Base-by-base conservation (phyloP, 1,140 invertebrate genomes). In the Ridgeia piscesae region DNA sequence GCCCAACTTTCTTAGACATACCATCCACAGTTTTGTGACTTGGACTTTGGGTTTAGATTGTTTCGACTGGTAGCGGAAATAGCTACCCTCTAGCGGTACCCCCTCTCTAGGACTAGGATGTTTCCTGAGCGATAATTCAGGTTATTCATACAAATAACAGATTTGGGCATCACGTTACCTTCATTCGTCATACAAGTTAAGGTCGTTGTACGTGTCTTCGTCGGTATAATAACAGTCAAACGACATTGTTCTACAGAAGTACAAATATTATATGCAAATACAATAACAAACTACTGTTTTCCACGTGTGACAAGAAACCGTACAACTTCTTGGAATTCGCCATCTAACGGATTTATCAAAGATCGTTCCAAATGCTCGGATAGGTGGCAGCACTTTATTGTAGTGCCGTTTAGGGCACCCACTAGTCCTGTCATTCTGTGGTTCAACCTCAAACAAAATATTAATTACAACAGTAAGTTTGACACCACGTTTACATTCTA, bases 291-390 rank as follows among this genome's bases (percentile, higher is more conserved):
- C 58, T 77, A 77, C 27, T 77, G 11, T 77, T 77, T 9, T 77
- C 58, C 58, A 77, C 58, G 58, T 77, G 58, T 77, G 58, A 77
- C 17, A 77, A 77, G 58, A 77, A 1, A 77, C 58, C 58, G 11
- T 31, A n/a, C n/a, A n/a, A 77, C 8, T 77, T 77, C 27, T 17
- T 77, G 27, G 27, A 77, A 9, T 31, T 77, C 27, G 58, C 58
- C 58, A 77, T 21, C 58, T 77, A 77, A 77, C 58, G 58, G 58
- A 77, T 77, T 77, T 77, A 0, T 21, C 0, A 21, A 77, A 21
- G 27, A 17, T 77, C 58, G 97, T 98, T 95, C 96, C 97, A 97
- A 33, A 9, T 9, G 58, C 58, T 4, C 58, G 2, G 58, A 77
- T 4, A 77, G 58, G 58, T 77, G 58, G 58, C 58, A 77, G 8